Base-by-base conservation (phyloP, 2,113 vertebrate genomes). In the Tricholaema leucomelas region DNA sequence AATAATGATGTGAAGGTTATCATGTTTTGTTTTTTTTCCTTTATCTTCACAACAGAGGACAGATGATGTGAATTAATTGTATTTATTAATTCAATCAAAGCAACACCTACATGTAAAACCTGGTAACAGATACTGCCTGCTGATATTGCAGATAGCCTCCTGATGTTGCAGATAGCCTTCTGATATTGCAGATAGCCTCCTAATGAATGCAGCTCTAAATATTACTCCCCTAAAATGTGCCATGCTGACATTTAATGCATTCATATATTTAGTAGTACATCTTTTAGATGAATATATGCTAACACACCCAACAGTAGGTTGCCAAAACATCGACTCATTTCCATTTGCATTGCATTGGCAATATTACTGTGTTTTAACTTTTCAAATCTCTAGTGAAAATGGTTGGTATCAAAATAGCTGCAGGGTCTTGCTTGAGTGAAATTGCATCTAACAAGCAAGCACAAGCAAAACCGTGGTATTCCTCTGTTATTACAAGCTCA, bases 341-440 rank as follows among this genome's bases (percentile, higher is more conserved):
- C 36, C 31, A 56, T 76, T 93, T 87, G 48, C 48, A 20, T 75
- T 81, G 3, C 16, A 6, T 18, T 65, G 40, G 27, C 70, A 84
- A 3, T 27, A 35, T 54, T 84, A n/a, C 44, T 61, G 48, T 72
- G 50, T 92, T 72, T 94, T 48, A 87, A 16, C 58, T 58, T 76
- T 55, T 61, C 54, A 73, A 44, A 79, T 80, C 65, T 86, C 61
- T 88, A 75, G 91, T 56, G 67, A 91, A 85, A 87, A 65, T 28
- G 12, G 10, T 79, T 92, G 42, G 42, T 86, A 81, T 88, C 73
- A 81, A 86, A 93, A 86, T 59, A 71, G 66, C 77, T 91, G 61
- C 52, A 77, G 73, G 78, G 58, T 40, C 66, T 93, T 73, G 20
- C 73, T 71, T 84, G 84, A 5, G 3, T 95, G 91, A 94, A 93